Conservation (phyloP, 2,113 vertebrate genomes). For the Octodon degus region DNA sequence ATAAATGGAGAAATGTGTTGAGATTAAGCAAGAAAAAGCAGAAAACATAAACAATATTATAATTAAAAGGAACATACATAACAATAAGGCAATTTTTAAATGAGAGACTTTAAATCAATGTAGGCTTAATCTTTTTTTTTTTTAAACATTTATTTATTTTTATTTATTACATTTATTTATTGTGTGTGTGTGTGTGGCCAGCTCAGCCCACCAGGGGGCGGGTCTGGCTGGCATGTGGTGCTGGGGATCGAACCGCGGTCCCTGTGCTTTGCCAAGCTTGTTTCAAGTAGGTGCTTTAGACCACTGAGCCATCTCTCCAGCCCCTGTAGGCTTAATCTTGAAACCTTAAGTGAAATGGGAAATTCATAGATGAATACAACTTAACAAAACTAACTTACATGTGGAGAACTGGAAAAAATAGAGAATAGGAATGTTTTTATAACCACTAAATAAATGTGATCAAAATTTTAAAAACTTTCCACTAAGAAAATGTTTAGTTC, state of each 20-base stretch:
- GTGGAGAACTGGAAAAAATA: background rate
- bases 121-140: too few species aligned
- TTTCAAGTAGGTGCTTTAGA: too few species aligned
- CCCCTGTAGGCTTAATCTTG: background rate
- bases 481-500: background rate
- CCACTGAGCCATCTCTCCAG: too few species aligned
- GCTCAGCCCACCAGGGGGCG: too few species aligned
- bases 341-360: background rate
- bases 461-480: background rate
- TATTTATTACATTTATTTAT: too few species aligned
- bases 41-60: background rate
- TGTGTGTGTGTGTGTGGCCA: too few species aligned
- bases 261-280: too few species aligned
- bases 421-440: background rate
- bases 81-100: background rate
- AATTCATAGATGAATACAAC: background rate
- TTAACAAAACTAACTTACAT: constrained; percentile 23
- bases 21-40: background rate
- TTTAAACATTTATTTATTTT: too few species aligned
- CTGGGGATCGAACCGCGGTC: too few species aligned
- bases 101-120: background rate
- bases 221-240: too few species aligned
- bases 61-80: background rate
- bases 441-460: background rate
- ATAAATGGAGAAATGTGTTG: background rate